Evolutionary conservation across 2,888 invertebrate species (phyloP).

Genomic region (Drosophila mimica): DNA sequence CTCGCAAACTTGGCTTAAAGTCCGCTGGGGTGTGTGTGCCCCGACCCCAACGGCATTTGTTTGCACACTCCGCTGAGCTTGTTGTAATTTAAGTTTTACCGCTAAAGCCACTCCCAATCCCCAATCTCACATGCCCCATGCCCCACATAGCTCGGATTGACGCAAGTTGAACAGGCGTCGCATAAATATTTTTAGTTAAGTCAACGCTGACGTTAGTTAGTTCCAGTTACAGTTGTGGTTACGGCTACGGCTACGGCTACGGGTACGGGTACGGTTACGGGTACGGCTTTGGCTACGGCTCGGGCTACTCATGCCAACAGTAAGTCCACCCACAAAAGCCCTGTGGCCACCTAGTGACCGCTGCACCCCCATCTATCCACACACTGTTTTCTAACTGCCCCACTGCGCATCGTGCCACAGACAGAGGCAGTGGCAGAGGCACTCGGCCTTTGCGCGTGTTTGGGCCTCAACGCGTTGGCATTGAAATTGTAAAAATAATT

Average conservation of each 20-base stretch:
- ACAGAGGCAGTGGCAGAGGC: constrained; percentile 2
- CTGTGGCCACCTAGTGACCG: constrained; percentile 28
- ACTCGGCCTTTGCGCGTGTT: constrained; percentile 60
- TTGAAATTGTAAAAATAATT: constrained; percentile 77
- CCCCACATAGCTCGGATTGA: constrained; percentile 19
- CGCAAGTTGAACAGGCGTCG: constrained; percentile 31
- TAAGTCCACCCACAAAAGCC: constrained; percentile 4
- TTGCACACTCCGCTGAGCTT: constrained; percentile 51
- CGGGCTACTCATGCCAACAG: constrained; percentile 13
- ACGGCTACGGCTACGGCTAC: not conserved
- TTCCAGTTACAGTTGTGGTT: constrained; percentile 13
- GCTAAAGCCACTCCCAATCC: constrained; percentile 1
- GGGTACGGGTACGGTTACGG: not conserved
- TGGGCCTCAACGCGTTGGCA: constrained; percentile 61
- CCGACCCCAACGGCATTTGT: constrained; percentile 44
- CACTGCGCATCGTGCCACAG: constrained; percentile 1
- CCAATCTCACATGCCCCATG: not conserved
- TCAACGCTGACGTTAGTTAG: constrained; percentile 30
- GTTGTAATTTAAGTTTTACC: constrained; percentile 65
- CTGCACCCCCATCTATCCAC: not conserved
- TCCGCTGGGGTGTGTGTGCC: constrained; percentile 9
- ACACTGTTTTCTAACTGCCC: not conserved
- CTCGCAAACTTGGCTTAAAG: not conserved
- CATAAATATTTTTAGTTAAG: constrained; percentile 54
- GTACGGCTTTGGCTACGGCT: not conserved